Percentiles rank a stretch among this genome's conserved stretches.
Conservation (phyloP, 2,888 invertebrate genomes). For the Sminthurides aquaticus region DNA sequence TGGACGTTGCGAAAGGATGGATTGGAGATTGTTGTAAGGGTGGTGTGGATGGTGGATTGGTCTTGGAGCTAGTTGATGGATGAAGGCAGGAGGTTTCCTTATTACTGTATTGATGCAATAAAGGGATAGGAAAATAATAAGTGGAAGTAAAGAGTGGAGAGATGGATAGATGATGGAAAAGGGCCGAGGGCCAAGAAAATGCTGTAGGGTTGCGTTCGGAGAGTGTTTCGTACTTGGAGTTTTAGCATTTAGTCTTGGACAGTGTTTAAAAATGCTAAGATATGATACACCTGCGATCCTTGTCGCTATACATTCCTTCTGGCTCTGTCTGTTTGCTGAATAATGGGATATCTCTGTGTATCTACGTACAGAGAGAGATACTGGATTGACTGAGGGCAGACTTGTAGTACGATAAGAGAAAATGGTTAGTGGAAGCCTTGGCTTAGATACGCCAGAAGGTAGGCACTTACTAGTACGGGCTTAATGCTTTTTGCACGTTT, state of each 20-base stretch:
- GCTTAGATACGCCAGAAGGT: too few relatives aligned
- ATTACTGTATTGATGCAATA: not conserved
- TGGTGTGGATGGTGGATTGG: not conserved
- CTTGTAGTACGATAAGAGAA: too few relatives aligned
- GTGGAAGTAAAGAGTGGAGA: not conserved
- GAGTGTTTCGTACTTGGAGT: not conserved
- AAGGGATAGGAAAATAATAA: not conserved
- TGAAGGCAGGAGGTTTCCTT: not conserved
- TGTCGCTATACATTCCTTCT: not conserved
- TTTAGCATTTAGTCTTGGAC: not conserved
- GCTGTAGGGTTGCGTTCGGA: not conserved
- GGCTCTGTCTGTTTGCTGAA: not conserved
- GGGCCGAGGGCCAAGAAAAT: too few relatives aligned
- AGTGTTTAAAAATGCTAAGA: not conserved
- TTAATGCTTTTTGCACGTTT: conserved; percentile 27
- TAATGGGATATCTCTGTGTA: not conserved
- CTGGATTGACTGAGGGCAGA: too few relatives aligned
- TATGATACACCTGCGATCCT: not conserved
- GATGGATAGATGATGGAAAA: not conserved
- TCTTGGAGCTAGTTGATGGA: not conserved
- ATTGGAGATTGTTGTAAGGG: too few relatives aligned
- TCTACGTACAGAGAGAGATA: too few relatives aligned
- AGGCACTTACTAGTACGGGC: too few relatives aligned
- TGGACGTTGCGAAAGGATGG: not conserved
- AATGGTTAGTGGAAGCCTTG: too few relatives aligned